A percentile compares a stretch with the other conserved stretches of the same genome.
phyloP scores from a whole-genome alignment of 2,797 vertebrate species.

The Microctenopoma steveboyesi region DNA sequence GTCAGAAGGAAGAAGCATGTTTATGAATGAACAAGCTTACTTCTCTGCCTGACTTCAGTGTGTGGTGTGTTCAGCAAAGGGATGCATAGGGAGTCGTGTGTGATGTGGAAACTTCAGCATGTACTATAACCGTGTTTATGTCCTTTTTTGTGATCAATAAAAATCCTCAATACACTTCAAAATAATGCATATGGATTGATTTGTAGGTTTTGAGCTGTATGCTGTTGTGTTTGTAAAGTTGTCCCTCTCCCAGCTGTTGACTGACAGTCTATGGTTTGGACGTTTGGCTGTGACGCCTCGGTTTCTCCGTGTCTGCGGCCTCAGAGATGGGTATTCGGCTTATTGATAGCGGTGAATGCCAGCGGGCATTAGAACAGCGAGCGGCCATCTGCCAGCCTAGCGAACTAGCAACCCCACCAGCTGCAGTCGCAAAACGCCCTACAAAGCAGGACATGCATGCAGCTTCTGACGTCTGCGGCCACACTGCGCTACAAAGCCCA shows the following conservation, averaged over 20 bases:
- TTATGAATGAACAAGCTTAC: constrained; percentile 83
- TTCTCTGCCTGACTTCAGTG: constrained; percentile 64
- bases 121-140: constrained; percentile 7
- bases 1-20: constrained; percentile 83
- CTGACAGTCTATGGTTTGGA: constrained; percentile 40
- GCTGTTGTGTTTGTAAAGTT: constrained; percentile 30
- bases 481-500: constrained; percentile 88
- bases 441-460: constrained; percentile 91
- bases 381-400: constrained; percentile 89
- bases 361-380: constrained; percentile 87
- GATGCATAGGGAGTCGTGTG: constrained; percentile 34
- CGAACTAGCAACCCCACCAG: constrained; percentile 86
- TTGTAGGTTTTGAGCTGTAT: constrained; percentile 3
- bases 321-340: constrained; percentile 76
- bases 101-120: constrained; percentile 31
- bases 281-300: constrained; percentile 60
- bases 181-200: neutral
- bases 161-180: constrained; percentile 22
- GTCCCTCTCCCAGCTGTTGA: constrained; percentile 15
- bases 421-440: constrained; percentile 91
- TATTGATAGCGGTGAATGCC: constrained; percentile 84
- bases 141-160: neutral
- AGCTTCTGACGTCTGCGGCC: constrained; percentile 92
- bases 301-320: constrained; percentile 61
- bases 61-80: constrained; percentile 50